Base-by-base conservation (phyloP, 2,888 invertebrate species). In the Tiliacea citrago region DNA sequence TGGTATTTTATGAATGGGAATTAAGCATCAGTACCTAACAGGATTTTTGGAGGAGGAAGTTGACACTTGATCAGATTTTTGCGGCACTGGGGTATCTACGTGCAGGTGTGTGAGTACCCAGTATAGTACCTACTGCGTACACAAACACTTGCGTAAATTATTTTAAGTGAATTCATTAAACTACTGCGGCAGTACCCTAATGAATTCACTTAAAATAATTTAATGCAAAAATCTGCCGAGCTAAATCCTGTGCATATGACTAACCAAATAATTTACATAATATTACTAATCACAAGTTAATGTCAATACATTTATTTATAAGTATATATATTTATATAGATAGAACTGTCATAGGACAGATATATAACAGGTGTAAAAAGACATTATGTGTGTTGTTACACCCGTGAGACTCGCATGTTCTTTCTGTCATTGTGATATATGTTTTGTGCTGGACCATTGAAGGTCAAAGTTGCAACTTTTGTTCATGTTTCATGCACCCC, bases 241-340 rank as follows among this genome's bases (percentile, higher is more conserved):
- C 3, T 18, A 9, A 51, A 29, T 39, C 21, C 9, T 49, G 7
- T 21, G 45, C 53, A 53, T 68, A 57, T 77, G 77, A 55, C 12
- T 42, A 49, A 76, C n/a, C 4, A n/a, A 62, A 45, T 35, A 53
- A 35, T 62, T 68, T 3, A 51, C 18, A 60, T 76, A 39, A 47
- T 62, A 47, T 73, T 63, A 74, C 47, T 42, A 55, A 49, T 68
- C 53, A 12, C 29, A 8, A 61, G 47, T 29, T 55, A 42, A 67
- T 49, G 10, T 68, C n/a, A 35, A 49, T 42, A 49, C 3, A 18
- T 39, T 60, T 47, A 29, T 66, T n/a, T 35, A 13, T 58, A 51
- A 21, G 42, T 45, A 49, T 61, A 5, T 18, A 18, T n/a, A n/a
- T n/a, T 3, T 18, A 58, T 10, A 18, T 21, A 65, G 0, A 35